A percentile compares a stretch with the other conserved stretches of the same genome.
These are phyloP conservation scores for Cisticola juncidis DNA, from an alignment of 2,113 vertebrate genomes.

Conservation along the genomic window DNA sequence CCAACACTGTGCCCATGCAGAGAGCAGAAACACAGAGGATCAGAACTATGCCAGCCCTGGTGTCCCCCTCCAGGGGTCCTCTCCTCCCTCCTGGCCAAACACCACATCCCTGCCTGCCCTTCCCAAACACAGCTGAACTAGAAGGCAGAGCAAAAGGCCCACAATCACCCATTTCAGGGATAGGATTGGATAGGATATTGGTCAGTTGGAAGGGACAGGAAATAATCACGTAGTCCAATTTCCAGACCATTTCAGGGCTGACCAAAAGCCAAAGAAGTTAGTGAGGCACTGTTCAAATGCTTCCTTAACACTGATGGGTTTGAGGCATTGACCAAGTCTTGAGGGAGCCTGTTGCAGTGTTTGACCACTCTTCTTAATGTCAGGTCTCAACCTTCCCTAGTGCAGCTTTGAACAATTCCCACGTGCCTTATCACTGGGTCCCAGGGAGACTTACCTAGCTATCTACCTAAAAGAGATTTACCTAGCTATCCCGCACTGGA, in stretches of 20 bases:
- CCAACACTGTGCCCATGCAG: accelerated
- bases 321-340: not conserved
- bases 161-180: not conserved
- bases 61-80: not conserved
- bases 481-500: not conserved
- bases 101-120: not conserved
- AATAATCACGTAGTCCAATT: not conserved
- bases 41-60: not conserved
- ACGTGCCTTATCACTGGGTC: accelerated
- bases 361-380: not conserved
- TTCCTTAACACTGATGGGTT: not conserved
- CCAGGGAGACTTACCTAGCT: not conserved
- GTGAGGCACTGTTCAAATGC: not conserved
- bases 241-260: not conserved
- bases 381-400: not conserved
- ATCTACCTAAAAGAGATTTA: not conserved
- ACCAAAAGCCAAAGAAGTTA: not conserved
- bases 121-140: accelerated
- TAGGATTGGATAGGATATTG: not conserved
- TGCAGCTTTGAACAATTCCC: not conserved
- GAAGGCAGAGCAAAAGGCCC: not conserved
- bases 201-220: not conserved
- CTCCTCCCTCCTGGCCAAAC: not conserved
- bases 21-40: not conserved
- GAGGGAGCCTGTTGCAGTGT: not conserved